Percentiles rank a stretch among this genome's conserved stretches.
Conservation (phyloP, 2,888 invertebrate genomes). For the Peribatodes rhomboidaria region DNA sequence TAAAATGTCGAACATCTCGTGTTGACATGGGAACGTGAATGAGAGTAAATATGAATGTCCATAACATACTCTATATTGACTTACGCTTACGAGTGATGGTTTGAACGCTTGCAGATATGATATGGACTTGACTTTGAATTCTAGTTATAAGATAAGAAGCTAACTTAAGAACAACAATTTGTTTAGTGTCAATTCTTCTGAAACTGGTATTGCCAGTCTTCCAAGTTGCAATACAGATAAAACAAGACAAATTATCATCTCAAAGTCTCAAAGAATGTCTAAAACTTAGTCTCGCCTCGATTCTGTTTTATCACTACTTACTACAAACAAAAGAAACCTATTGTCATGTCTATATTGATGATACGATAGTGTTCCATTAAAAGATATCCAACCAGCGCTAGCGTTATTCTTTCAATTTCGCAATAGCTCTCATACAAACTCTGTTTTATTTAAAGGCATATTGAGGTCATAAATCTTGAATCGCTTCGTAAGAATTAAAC, state of each 20-base stretch:
- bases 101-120: constrained; percentile 25
- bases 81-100: constrained; percentile 21
- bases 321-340: constrained; percentile 19
- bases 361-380: constrained; percentile 25
- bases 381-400: constrained; percentile 45
- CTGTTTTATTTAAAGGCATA: constrained; percentile 57
- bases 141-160: background rate
- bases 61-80: constrained; percentile 5
- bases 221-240: constrained; percentile 4
- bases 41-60: constrained; percentile 32
- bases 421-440: constrained; percentile 43
- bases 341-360: constrained; percentile 11
- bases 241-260: constrained; percentile 2
- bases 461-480: constrained; percentile 62
- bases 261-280: background rate
- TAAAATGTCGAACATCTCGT: constrained; percentile 31
- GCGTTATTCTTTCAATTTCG: constrained; percentile 54
- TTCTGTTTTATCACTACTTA: background rate
- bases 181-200: background rate
- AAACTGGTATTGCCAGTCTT: background rate
- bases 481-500: constrained; percentile 66
- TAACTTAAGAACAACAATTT: background rate
- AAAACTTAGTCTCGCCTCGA: background rate
- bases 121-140: background rate
- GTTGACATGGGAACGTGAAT: constrained; percentile 39